These are phyloP conservation scores for Parnassius orleans DNA, from an alignment of 2,888 invertebrate genomes.

Conservation along the genomic window DNA sequence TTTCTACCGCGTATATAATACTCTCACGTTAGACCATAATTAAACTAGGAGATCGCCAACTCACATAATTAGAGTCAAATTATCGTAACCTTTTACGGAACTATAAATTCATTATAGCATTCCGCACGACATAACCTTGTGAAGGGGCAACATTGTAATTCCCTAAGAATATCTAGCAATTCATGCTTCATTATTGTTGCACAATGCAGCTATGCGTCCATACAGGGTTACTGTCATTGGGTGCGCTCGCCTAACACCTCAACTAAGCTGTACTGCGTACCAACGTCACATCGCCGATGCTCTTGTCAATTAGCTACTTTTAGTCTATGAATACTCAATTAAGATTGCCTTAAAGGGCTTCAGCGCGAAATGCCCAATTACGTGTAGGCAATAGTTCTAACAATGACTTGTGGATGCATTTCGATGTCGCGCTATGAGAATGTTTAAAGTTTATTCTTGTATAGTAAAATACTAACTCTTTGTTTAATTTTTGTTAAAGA, in stretches of 20 bases:
- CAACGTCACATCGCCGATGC: slow-evolving; percentile 37
- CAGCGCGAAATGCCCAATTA: slow-evolving; percentile 43
- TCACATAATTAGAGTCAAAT: neutral
- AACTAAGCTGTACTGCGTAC: slow-evolving; percentile 20
- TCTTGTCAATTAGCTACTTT: slow-evolving; percentile 54
- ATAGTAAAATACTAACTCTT: no score
- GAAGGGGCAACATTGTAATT: slow-evolving; percentile 27
- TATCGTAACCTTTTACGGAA: slow-evolving; percentile 4
- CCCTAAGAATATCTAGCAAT: slow-evolving; percentile 14
- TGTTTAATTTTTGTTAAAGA: no score
- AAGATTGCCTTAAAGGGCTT: slow-evolving; percentile 43
- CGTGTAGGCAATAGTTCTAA: slow-evolving; percentile 35
- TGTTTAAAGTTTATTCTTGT: neutral
- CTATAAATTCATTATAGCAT: slow-evolving; percentile 22
- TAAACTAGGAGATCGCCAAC: neutral
- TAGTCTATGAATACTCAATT: slow-evolving; percentile 57
- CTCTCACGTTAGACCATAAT: neutral
- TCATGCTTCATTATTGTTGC: slow-evolving; percentile 24
- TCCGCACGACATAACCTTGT: slow-evolving; percentile 26
- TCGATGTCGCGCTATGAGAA: slow-evolving; percentile 6
- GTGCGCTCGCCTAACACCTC: slow-evolving; percentile 37
- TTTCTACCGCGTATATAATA: no score
- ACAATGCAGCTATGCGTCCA: slow-evolving; percentile 26
- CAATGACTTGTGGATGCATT: slow-evolving; percentile 21
- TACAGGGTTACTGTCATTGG: slow-evolving; percentile 27